Conservation (phyloP, 1,140 invertebrate genomes). For the Globodera ellingtonae region DNA sequence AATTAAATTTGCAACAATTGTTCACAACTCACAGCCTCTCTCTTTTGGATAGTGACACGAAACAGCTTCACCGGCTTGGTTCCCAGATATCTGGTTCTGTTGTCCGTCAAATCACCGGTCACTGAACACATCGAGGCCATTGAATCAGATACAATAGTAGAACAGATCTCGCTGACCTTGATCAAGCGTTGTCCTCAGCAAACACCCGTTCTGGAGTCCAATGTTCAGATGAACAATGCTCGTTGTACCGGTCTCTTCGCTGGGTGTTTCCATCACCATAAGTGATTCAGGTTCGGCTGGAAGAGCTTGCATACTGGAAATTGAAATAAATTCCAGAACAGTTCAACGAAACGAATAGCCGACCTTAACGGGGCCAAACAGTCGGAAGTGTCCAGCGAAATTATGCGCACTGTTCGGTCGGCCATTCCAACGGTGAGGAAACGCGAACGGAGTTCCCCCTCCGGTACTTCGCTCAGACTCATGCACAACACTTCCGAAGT, state of each 20-base stretch:
- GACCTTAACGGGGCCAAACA: conserved; percentile 61
- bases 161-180: conserved; percentile 66
- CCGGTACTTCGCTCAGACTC: conserved; percentile 90
- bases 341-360: conserved; percentile 13
- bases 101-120: conserved; percentile 94
- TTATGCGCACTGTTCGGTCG: conserved; percentile 95
- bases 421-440: conserved; percentile 94
- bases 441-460: conserved; percentile 89
- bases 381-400: conserved; percentile 84
- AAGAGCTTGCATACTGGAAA: conserved; percentile 92
- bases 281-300: conserved; percentile 93
- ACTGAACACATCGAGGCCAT: conserved; percentile 67
- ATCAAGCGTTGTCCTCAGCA: conserved; percentile 91
- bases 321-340: conserved; percentile 35
- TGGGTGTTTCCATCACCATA: conserved; percentile 88
- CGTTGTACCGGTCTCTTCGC: conserved; percentile 64
- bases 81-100: conserved; percentile 90
- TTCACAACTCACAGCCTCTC: conserved; percentile 76
- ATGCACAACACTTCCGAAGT: conserved; percentile 95
- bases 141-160: background rate
- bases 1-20: background rate
- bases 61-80: conserved; percentile 93
- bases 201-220: conserved; percentile 92
- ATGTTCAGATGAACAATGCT: conserved; percentile 90
- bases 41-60: conserved; percentile 88